Conservation (phyloP, 2,888 invertebrate species). For the Polia nebulosa region DNA sequence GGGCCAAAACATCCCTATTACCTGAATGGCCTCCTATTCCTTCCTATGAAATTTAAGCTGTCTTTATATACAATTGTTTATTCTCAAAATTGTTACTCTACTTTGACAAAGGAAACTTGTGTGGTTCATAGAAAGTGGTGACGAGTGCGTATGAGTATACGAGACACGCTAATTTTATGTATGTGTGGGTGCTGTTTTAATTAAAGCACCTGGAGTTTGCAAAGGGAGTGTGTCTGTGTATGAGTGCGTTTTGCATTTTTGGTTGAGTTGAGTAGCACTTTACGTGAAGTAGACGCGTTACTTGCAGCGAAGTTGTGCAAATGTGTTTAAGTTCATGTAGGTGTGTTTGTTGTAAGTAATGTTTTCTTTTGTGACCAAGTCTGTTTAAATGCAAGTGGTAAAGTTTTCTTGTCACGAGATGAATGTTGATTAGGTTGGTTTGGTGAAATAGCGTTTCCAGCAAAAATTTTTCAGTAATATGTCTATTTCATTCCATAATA, state of each 20-base stretch:
- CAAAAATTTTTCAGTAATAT: background rate
- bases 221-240: slow-evolving; percentile 35
- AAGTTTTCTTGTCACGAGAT: slow-evolving; percentile 15
- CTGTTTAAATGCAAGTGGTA: slow-evolving; percentile 22
- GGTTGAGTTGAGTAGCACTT: slow-evolving; percentile 49
- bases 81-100: slow-evolving; percentile 40
- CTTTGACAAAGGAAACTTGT: slow-evolving; percentile 62
- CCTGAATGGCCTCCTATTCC: slow-evolving; percentile 66
- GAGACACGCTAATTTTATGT: slow-evolving; percentile 24
- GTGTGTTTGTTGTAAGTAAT: slow-evolving; percentile 18
- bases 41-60: slow-evolving; percentile 64
- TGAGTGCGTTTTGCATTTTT: slow-evolving; percentile 54
- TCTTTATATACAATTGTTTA: slow-evolving; percentile 45
- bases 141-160: slow-evolving; percentile 42
- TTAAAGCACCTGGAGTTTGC: slow-evolving; percentile 54
- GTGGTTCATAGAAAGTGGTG: slow-evolving; percentile 51
- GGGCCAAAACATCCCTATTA: slow-evolving; percentile 76
- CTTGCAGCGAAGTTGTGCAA: slow-evolving; percentile 40
- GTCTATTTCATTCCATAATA: background rate
- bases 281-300: slow-evolving; percentile 35
- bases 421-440: slow-evolving; percentile 3
- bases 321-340: slow-evolving; percentile 45
- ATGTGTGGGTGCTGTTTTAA: slow-evolving; percentile 48
- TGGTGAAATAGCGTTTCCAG: background rate
- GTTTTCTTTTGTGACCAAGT: slow-evolving; percentile 30